These are phyloP conservation scores for Caenorhabditis panamensis DNA, from an alignment of 2,888 invertebrate genomes.

Conservation along the genomic window DNA sequence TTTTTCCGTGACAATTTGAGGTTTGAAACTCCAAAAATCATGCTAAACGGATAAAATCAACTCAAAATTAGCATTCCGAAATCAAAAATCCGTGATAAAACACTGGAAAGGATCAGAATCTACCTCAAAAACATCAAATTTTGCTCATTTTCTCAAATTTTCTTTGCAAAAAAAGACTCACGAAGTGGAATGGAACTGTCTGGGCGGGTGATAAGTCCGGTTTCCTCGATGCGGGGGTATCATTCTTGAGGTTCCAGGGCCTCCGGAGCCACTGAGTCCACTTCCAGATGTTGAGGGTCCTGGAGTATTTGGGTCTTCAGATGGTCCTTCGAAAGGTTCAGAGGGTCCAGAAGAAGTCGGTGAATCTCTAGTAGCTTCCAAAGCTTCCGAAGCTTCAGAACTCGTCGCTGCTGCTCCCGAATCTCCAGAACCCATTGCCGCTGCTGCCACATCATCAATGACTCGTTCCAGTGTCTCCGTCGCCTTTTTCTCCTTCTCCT, in stretches of 20 bases:
- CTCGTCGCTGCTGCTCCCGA: neutral
- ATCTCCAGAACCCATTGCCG: neutral
- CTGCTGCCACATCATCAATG: conserved; percentile 28
- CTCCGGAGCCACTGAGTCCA: too few species aligned
- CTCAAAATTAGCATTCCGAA: too few species aligned
- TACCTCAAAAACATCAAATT: neutral
- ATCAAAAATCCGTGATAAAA: too few species aligned
- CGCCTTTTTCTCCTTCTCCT: conserved; percentile 1
- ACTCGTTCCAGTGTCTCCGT: neutral
- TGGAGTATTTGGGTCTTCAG: too few species aligned
- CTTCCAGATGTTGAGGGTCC: too few species aligned
- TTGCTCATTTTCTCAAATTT: neutral
- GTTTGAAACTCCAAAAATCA: too few species aligned
- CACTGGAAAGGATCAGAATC: neutral
- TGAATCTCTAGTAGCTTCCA: too few species aligned
- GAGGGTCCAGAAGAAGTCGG: neutral
- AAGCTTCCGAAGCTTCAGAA: conserved; percentile 3
- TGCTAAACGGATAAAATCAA: too few species aligned
- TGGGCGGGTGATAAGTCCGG: conserved; percentile 36
- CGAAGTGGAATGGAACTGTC: conserved; percentile 33
- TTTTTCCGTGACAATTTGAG: too few species aligned
- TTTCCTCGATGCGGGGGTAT: conserved; percentile 14
- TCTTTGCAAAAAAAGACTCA: conserved; percentile 15
- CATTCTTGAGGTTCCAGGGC: too few species aligned
- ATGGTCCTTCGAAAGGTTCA: neutral